Evolutionary conservation across 2,113 vertebrate genomes (phyloP).

Genomic region (Hipposideros armiger): DNA sequence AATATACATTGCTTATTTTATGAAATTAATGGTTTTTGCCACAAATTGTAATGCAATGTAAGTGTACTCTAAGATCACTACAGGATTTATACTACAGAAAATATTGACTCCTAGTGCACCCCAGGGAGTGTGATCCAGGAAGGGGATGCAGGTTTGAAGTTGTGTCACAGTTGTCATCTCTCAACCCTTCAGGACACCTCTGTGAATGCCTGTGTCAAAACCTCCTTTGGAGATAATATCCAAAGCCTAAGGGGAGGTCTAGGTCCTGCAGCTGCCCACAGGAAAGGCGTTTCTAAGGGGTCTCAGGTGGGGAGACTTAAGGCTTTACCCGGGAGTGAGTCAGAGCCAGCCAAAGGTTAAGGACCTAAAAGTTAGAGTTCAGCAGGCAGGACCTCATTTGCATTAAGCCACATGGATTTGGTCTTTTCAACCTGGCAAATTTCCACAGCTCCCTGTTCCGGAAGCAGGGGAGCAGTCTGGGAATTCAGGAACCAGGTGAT

Average conservation of each 20-base stretch:
- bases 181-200: background rate
- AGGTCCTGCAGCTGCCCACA: background rate
- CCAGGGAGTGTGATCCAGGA: background rate
- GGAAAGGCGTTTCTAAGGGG: background rate
- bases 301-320: background rate
- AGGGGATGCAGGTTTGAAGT: background rate
- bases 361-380: background rate
- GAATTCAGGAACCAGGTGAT: background rate
- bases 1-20: background rate
- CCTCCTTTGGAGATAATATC: background rate
- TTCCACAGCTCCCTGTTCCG: background rate
- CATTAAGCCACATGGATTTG: background rate
- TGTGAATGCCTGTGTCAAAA: background rate
- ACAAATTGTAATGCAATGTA: background rate
- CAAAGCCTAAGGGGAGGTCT: background rate
- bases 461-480: too few relatives aligned
- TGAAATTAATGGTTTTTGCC: background rate
- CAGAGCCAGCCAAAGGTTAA: background rate
- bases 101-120: background rate
- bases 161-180: background rate
- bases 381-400: background rate
- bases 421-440: background rate
- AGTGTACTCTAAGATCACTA: background rate
- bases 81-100: background rate
- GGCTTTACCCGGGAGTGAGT: background rate